phyloP scores from a whole-genome alignment of 2,797 vertebrate species.

The Acanthopagrus latus region DNA sequence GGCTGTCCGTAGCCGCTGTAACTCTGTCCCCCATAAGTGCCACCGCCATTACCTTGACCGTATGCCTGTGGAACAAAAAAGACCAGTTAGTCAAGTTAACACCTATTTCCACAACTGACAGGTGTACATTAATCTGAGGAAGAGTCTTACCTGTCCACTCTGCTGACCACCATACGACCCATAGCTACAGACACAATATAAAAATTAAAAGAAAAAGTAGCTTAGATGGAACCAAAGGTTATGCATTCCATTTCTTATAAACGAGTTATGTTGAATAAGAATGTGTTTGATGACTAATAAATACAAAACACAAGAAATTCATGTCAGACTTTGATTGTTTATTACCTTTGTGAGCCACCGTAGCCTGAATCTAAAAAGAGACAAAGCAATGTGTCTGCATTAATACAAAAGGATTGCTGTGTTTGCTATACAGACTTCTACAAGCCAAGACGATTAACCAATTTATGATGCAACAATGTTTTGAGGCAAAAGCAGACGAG shows the following conservation, averaged over 20 bases:
- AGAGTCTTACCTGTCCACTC: slow-evolving; percentile 77
- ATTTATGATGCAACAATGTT: fast-evolving
- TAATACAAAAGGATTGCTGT: fast-evolving
- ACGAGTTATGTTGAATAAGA: background rate
- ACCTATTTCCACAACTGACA: fast-evolving
- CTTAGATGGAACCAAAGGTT: too few relatives aligned
- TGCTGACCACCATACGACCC: slow-evolving; percentile 82
- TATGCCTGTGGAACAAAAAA: slow-evolving; percentile 68
- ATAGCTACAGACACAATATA: slow-evolving; percentile 74
- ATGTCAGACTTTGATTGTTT: background rate
- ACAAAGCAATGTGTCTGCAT: background rate
- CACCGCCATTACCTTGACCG: slow-evolving; percentile 83
- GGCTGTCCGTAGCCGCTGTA: slow-evolving; percentile 81
- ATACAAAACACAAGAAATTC: too few relatives aligned
- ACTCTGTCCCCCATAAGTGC: slow-evolving; percentile 75
- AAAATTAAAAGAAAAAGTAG: too few relatives aligned
- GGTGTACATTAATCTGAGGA: background rate
- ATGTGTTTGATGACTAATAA: background rate
- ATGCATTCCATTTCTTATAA: too few relatives aligned
- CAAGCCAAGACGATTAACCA: background rate
- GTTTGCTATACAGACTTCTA: background rate
- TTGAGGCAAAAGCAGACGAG: background rate
- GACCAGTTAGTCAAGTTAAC: fast-evolving
- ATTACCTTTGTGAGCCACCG: slow-evolving; percentile 86
- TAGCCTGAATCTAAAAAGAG: slow-evolving; percentile 85